Base-by-base conservation (phyloP, 2,113 vertebrate species). In the Columbina picui region DNA sequence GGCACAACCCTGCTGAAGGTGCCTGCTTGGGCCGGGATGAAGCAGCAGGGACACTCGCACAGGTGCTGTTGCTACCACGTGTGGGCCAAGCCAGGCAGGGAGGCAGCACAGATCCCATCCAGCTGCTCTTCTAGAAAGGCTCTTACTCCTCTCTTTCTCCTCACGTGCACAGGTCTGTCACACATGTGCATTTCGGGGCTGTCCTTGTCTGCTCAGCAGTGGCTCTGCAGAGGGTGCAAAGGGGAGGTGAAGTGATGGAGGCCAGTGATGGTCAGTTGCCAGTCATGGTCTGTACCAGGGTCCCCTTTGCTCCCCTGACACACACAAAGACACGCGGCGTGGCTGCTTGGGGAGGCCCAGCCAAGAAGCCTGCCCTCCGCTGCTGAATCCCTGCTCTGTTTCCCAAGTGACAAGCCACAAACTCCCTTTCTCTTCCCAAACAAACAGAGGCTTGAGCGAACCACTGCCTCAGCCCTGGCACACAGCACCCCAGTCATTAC, bases 341-440 rank as follows among this genome's bases (percentile, higher is more conserved):
- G 49, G 82, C 88, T 70, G 57, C 78, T 67, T 0, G 0, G 65
- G 50, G 75, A 79, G 59, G 34, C 71, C 61, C 84, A 84, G 86
- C 93, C 85, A 82, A 95, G 81, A 70, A 68, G 36, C 41, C 69
- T 59, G n/a, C 87, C 90, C 89, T 89, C 59, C 6, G 8, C 78
- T 13, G 3, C 79, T 98, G 98, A 98, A 98, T 98, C 96, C 97
- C 89, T 76, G 89, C 96, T 97, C 98, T 98, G 98, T 98, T 98
- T 97, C 91, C 69, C 68, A 60, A 96, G 86, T 80, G 87, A 89
- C 70, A 60, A 68, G 84, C 95, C 96, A 98, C 97, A 98, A 97
- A 96, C 95, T 97, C 97, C 94, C 97, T 96, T 98, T 98, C 98
- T 98, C 90, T 95, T 94, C 90, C 90, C 96, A 97, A 97, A 98